Conservation (phyloP, 2,888 invertebrate species). For the Tinea pellionella region DNA sequence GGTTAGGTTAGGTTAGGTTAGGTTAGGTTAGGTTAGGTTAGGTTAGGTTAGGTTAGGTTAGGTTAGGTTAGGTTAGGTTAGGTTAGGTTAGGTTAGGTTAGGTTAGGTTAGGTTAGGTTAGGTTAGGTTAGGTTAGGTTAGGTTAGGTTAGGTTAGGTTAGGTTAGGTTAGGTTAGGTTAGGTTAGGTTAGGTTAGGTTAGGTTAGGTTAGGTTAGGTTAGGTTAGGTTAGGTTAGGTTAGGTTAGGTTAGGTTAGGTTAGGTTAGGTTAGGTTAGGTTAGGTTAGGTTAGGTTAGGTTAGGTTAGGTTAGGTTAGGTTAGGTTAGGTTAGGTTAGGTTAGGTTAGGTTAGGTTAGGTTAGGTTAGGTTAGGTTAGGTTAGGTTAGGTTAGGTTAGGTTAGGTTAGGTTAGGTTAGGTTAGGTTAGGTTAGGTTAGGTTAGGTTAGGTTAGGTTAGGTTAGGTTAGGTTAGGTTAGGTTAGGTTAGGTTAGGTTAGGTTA, state of each 20-base stretch:
- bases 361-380: slow-evolving; percentile 15
- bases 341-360: slow-evolving; percentile 15
- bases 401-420: slow-evolving; percentile 15
- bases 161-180: slow-evolving; percentile 12
- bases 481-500: slow-evolving; percentile 16
- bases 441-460: slow-evolving; percentile 15
- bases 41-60: slow-evolving; percentile 3
- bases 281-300: slow-evolving; percentile 14
- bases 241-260: not conserved
- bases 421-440: slow-evolving; percentile 15
- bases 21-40: slow-evolving; percentile 10
- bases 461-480: slow-evolving; percentile 15
- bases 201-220: too few species aligned
- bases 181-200: slow-evolving; percentile 10
- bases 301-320: slow-evolving; percentile 14
- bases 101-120: slow-evolving; percentile 15
- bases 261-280: slow-evolving; percentile 13
- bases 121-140: slow-evolving; percentile 15
- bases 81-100: slow-evolving; percentile 16
- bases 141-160: slow-evolving; percentile 12
- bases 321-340: slow-evolving; percentile 15
- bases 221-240: too few species aligned
- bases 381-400: slow-evolving; percentile 15
- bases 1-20: slow-evolving; percentile 10
- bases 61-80: not conserved